phyloP scores from a whole-genome alignment of 1,140 invertebrate species.

The Varroa destructor region DNA sequence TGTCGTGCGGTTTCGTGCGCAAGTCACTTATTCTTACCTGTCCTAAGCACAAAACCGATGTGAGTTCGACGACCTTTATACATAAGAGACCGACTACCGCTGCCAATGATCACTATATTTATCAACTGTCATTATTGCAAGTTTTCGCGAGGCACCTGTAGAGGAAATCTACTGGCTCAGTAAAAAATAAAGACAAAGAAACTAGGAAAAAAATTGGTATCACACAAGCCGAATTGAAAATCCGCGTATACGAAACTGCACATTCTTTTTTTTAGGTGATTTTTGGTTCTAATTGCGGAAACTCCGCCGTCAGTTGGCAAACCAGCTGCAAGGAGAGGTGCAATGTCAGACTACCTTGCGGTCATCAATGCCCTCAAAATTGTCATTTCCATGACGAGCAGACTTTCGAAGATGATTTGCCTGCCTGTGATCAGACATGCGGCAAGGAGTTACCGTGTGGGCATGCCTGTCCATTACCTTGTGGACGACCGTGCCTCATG shows the following conservation, averaged over 20 bases:
- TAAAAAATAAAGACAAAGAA: too few species aligned
- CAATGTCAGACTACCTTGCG: not conserved
- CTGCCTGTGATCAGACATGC: not conserved
- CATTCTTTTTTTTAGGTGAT: not conserved
- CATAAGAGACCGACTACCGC: not conserved
- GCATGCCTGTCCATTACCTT: not conserved
- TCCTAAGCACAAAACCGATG: constrained; percentile 17
- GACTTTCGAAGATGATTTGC: not conserved
- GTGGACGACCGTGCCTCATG: constrained; percentile 6
- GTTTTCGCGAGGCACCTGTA: not conserved
- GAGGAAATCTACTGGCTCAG: not conserved
- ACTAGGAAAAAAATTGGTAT: too few species aligned
- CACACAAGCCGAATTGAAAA: too few species aligned
- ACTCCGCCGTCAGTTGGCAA: not conserved
- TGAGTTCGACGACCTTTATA: constrained; percentile 1
- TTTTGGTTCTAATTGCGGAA: not conserved
- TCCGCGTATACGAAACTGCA: too few species aligned
- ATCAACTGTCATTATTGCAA: not conserved
- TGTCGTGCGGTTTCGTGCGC: not conserved
- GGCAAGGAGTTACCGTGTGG: not conserved
- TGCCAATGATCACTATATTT: not conserved
- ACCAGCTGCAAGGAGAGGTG: constrained; percentile 9
- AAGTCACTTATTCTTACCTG: not conserved
- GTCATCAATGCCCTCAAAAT: not conserved
- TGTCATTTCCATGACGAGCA: constrained; percentile 24